phyloP scores from a whole-genome alignment of 2,888 invertebrate genomes.

The Ophioninae sp. region DNA sequence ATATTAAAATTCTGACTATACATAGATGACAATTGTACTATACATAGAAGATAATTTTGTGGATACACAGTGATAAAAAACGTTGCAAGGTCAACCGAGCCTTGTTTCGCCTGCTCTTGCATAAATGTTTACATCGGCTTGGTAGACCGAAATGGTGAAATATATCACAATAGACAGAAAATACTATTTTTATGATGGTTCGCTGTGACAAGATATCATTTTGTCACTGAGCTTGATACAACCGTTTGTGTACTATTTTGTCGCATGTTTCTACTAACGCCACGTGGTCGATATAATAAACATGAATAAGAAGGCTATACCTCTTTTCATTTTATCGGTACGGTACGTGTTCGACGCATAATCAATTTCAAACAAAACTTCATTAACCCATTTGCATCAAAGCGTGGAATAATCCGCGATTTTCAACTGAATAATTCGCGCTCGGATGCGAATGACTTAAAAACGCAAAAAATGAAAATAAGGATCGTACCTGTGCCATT shows the following conservation, averaged over 20 bases:
- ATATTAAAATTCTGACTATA: neutral
- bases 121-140: neutral
- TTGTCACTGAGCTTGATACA: neutral
- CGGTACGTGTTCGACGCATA: neutral
- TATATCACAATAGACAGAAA: neutral
- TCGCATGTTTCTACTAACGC: neutral
- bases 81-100: neutral
- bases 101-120: neutral
- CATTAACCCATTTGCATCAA: neutral
- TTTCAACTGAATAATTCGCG: too few species aligned
- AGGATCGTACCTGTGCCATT: conserved; percentile 43
- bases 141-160: neutral
- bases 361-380: conserved; percentile 1
- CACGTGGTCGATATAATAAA: neutral
- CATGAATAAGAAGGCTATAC: neutral
- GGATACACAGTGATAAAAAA: neutral
- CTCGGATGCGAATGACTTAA: neutral
- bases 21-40: neutral
- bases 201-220: neutral
- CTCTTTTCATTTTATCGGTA: neutral
- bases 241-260: neutral
- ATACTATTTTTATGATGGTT: neutral
- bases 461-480: neutral
- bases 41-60: neutral
- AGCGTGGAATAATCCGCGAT: too few species aligned